These are phyloP conservation scores for Scomber japonicus DNA, from an alignment of 2,113 vertebrate species.

Conservation along the genomic window DNA sequence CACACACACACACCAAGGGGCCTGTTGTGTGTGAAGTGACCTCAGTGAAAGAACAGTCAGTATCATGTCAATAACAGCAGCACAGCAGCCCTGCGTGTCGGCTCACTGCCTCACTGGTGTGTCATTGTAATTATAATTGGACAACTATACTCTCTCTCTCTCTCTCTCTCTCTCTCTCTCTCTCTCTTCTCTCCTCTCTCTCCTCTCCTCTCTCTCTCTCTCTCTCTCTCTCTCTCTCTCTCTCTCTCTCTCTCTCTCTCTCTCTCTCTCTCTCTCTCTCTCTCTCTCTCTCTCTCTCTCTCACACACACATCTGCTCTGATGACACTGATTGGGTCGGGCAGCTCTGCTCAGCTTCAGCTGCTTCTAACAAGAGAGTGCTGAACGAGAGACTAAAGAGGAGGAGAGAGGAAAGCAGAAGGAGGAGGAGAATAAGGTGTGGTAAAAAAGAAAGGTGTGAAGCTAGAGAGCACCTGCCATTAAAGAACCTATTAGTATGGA, in stretches of 20 bases:
- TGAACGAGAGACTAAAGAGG: not conserved
- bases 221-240: too few relatives aligned
- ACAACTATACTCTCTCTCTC: not conserved
- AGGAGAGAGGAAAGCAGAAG: not conserved
- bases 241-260: too few relatives aligned
- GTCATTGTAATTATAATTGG: constrained; percentile 34
- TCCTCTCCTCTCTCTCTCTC: too few relatives aligned
- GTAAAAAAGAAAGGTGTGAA: too few relatives aligned
- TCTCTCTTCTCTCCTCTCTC: too few relatives aligned
- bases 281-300: too few relatives aligned
- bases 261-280: too few relatives aligned
- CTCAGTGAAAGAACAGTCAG: constrained; percentile 19
- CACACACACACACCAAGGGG: constrained; percentile 2
- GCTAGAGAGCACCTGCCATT: too few relatives aligned
- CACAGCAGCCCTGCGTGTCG: constrained; percentile 6
- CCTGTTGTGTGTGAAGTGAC: constrained; percentile 25
- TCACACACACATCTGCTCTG: constrained; percentile 3
- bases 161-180: too few relatives aligned
- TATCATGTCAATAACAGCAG: constrained; percentile 36
- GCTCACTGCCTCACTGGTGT: constrained; percentile 24
- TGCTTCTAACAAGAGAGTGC: constrained; percentile 1
- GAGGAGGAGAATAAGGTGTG: not conserved
- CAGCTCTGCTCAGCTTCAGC: constrained; percentile 32
- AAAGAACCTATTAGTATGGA: too few relatives aligned
- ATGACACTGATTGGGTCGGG: constrained; percentile 2